These are phyloP conservation scores for Meloidogyne hapla DNA, from an alignment of 1,140 invertebrate genomes.

Conservation along the genomic window DNA sequence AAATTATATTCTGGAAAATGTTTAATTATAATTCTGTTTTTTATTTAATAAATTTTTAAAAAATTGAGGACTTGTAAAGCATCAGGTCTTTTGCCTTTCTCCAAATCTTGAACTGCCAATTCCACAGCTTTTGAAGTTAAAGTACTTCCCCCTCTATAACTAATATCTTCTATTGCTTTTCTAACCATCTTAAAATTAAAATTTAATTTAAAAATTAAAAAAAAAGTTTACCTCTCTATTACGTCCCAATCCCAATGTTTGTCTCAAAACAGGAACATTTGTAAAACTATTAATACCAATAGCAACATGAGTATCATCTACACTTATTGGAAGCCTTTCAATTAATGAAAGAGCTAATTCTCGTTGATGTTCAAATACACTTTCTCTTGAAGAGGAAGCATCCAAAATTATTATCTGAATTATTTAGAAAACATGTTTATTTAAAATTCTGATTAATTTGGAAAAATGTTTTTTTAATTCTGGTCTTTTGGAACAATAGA, in stretches of 20 bases:
- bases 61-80: conserved; percentile 37
- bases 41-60: conserved; percentile 11
- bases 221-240: conserved; percentile 46
- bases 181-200: conserved; percentile 51
- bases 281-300: conserved; percentile 60
- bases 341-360: conserved; percentile 56
- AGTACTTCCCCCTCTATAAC: conserved; percentile 54
- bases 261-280: conserved; percentile 46
- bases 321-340: conserved; percentile 54
- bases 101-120: conserved; percentile 53
- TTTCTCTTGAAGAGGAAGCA: conserved; percentile 58
- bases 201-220: not conserved
- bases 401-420: conserved; percentile 55
- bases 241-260: conserved; percentile 54
- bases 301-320: conserved; percentile 53
- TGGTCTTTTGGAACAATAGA: too few species aligned
- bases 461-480: too few species aligned
- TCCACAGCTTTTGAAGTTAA: conserved; percentile 58
- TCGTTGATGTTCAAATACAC: conserved; percentile 57
- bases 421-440: not conserved
- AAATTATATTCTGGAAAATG: too few species aligned
- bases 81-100: conserved; percentile 46
- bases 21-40: not conserved
- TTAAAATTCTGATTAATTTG: not conserved
- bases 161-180: conserved; percentile 56